Conservation (phyloP, 2,888 invertebrate species). For the Drosophila macrospina region DNA sequence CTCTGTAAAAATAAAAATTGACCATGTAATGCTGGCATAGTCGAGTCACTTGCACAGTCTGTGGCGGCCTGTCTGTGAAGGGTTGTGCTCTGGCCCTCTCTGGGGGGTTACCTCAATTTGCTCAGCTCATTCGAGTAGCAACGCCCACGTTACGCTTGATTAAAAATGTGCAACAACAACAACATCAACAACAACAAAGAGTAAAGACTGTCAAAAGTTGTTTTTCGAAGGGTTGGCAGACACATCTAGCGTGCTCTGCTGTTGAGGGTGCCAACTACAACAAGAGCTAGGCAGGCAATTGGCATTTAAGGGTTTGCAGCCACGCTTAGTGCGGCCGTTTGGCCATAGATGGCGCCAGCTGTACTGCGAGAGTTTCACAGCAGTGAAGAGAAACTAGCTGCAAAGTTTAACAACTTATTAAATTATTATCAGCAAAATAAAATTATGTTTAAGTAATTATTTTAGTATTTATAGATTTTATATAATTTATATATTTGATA, state of each 20-base stretch:
- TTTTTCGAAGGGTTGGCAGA: constrained; percentile 53
- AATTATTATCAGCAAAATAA: too few relatives aligned
- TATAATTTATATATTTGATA: too few relatives aligned
- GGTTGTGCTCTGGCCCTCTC: constrained; percentile 40
- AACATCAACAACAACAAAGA: constrained; percentile 25
- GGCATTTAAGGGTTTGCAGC: constrained; percentile 25
- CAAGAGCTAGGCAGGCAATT: constrained; percentile 34
- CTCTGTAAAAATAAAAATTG: constrained; percentile 14
- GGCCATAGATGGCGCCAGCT: constrained; percentile 59
- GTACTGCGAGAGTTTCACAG: constrained; percentile 7
- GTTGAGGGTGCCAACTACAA: constrained; percentile 46
- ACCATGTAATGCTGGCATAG: constrained; percentile 17
- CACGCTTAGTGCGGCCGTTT: constrained; percentile 10
- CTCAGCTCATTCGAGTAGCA: constrained; percentile 45
- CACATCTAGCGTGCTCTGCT: constrained; percentile 44
- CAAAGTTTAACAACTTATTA: too few relatives aligned
- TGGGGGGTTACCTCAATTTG: constrained; percentile 51
- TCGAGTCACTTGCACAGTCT: constrained; percentile 13
- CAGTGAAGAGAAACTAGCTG: too few relatives aligned
- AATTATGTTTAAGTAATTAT: too few relatives aligned
- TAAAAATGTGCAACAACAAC: constrained; percentile 63
- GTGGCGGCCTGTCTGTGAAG: constrained; percentile 25
- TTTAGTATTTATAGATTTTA: too few relatives aligned
- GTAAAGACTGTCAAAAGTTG: constrained; percentile 31
- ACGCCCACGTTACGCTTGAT: constrained; percentile 68